Conservation (phyloP, 2,797 vertebrate species). For the Leptoclinus maculatus region DNA sequence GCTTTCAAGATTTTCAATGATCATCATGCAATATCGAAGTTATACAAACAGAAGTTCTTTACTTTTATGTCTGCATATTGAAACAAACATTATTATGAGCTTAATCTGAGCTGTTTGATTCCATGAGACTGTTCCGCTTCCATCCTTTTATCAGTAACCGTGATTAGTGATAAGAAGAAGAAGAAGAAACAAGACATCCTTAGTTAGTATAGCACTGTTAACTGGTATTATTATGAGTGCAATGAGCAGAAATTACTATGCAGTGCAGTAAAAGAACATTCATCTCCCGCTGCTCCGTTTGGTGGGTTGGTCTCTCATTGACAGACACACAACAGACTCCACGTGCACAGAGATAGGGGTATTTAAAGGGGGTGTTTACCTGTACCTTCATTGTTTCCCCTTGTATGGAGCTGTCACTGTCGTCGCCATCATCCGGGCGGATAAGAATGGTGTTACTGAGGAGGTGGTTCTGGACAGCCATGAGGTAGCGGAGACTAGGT, state of each 20-base stretch:
- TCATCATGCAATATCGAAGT: conserved; percentile 15
- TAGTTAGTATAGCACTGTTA: neutral
- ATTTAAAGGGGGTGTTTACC: conserved; percentile 98
- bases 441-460: conserved; percentile 99
- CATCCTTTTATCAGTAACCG: conserved; percentile 13
- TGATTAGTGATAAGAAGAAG: conserved; percentile 7
- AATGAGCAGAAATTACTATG: neutral
- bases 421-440: conserved; percentile 95
- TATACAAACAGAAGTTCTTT: neutral
- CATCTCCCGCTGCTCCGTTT: conserved; percentile 16
- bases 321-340: conserved; percentile 35
- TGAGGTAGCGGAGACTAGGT: conserved; percentile 97
- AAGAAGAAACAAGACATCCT: conserved; percentile 11
- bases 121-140: neutral
- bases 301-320: conserved; percentile 8
- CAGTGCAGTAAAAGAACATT: conserved; percentile 7
- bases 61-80: conserved; percentile 5
- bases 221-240: conserved; percentile 13
- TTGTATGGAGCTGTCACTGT: conserved; percentile 99
- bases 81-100: neutral
- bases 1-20: conserved; percentile 46
- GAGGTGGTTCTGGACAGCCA: conserved; percentile 99
- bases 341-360: conserved; percentile 79
- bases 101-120: neutral
- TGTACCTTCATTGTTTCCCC: conserved; percentile 99